Base-by-base conservation (phyloP, 2,888 invertebrate species). In the Taenaris catops region DNA sequence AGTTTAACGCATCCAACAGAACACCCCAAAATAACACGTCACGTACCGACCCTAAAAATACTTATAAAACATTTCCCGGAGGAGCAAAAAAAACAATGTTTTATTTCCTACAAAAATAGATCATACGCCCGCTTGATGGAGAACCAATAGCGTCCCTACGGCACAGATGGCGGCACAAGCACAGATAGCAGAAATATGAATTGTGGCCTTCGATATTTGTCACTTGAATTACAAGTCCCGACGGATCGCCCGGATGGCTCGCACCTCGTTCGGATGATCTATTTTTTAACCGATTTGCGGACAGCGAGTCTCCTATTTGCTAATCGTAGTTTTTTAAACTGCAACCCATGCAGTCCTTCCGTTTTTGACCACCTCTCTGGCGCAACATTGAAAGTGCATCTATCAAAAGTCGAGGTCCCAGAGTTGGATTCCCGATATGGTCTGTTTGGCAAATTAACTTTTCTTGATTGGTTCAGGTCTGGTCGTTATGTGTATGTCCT, bases 171-270 rank as follows among this genome's bases (percentile, higher is more conserved):
- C 75, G 80, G 64, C 79, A 70, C 73, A 59, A 66, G 66, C 78
- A 55, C 68, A 80, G 86, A 86, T 84, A 84, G 84, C 83, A 80
- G 62, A 84, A 83, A 86, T 83, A 83, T 86, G 83, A 84, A 76
- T 75, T 84, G 83, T 78, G 65, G 75, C 78, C 58, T 80, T 79
- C 84, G 87, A 87, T 87, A 87, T 87, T 87, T 87, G 87, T 87
- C 87, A 87, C 79, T 80, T 83, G 84, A 87, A 75, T 83, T 86
- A 86, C 73, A 73, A 78, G 76, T 73, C 87, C 83, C 86, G 67
- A 55, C 68, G 79, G 86, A 50, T 38, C 64, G 69, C 61, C 56
- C 61, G 62, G 64, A 66, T 67, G 55, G 65, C 66, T 79, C 70
- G 63, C 79, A 81, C 80, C 78, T 80, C 81, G 81, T 81, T 84